Evolutionary conservation across 1,140 invertebrate genomes (phyloP).

Genomic region (Papilio polytes): DNA sequence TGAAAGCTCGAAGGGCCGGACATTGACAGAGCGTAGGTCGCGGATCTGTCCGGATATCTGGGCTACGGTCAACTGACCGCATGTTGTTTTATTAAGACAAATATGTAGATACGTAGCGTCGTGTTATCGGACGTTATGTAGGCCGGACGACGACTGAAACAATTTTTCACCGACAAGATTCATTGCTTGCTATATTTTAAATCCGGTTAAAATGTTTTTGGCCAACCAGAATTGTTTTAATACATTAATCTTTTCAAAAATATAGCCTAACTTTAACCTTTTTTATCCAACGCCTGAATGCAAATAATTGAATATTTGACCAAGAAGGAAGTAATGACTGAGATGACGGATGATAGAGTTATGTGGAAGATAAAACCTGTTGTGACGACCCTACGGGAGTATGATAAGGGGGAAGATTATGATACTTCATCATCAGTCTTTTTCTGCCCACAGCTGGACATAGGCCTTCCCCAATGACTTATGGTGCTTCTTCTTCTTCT

Average conservation of each 20-base stretch:
- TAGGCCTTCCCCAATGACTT: too few relatives aligned
- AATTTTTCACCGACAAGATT: constrained; percentile 39
- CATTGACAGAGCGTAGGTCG: constrained; percentile 74
- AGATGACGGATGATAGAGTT: too few relatives aligned
- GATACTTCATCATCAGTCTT: too few relatives aligned
- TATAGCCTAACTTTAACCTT: not conserved
- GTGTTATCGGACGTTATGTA: constrained; percentile 37
- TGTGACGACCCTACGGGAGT: too few relatives aligned
- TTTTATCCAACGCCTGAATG: not conserved
- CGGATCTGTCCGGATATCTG: constrained; percentile 45
- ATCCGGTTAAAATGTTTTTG: constrained; percentile 22
- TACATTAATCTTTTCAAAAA: not conserved
- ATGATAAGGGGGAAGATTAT: too few relatives aligned
- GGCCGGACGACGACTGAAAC: constrained; percentile 3
- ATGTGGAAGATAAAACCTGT: too few relatives aligned
- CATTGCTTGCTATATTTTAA: constrained; percentile 27
- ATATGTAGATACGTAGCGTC: constrained; percentile 45
- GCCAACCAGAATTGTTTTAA: not conserved
- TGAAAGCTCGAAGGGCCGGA: constrained; percentile 60
- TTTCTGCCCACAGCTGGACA: too few relatives aligned
- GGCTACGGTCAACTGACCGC: constrained; percentile 38
- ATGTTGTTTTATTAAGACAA: constrained; percentile 50
- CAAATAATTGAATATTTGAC: too few relatives aligned
- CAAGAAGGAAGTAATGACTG: too few relatives aligned
- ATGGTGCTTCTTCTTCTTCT: too few relatives aligned